phyloP scores from a whole-genome alignment of 2,113 vertebrate genomes.

The Galbula dea region DNA sequence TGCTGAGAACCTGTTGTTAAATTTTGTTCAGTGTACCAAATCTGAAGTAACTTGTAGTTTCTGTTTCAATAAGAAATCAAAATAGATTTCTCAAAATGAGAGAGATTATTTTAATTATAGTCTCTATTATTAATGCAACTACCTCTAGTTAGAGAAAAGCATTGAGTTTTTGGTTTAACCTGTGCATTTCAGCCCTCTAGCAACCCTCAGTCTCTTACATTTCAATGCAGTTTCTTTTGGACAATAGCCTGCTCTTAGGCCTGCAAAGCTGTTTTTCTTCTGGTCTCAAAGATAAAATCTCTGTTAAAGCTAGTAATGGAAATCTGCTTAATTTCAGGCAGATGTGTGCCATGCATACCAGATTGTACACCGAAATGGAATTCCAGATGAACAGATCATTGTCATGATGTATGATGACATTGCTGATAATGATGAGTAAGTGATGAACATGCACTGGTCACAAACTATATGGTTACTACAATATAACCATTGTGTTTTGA shows the following conservation, averaged over 20 bases:
- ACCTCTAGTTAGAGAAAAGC: neutral
- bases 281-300: neutral
- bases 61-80: neutral
- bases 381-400: slow-evolving; percentile 95
- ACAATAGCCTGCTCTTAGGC: neutral
- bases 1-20: neutral
- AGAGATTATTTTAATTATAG: neutral
- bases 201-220: neutral
- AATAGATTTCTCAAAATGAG: neutral
- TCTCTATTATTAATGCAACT: neutral
- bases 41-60: neutral
- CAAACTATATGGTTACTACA: neutral
- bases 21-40: neutral
- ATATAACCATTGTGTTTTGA: neutral
- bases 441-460: neutral
- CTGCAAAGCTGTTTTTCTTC: neutral
- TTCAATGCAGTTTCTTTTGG: neutral
- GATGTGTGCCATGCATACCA: slow-evolving; percentile 96
- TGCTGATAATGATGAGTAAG: slow-evolving; percentile 84
- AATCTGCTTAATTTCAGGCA: slow-evolving; percentile 73
- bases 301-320: neutral
- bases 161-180: neutral
- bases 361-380: slow-evolving; percentile 90
- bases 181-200: neutral
- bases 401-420: slow-evolving; percentile 99